A percentile compares a stretch with the other conserved stretches of the same genome.
Evolutionary conservation across 2,113 vertebrate species (phyloP).

Genomic region (Hyla sarda): DNA sequence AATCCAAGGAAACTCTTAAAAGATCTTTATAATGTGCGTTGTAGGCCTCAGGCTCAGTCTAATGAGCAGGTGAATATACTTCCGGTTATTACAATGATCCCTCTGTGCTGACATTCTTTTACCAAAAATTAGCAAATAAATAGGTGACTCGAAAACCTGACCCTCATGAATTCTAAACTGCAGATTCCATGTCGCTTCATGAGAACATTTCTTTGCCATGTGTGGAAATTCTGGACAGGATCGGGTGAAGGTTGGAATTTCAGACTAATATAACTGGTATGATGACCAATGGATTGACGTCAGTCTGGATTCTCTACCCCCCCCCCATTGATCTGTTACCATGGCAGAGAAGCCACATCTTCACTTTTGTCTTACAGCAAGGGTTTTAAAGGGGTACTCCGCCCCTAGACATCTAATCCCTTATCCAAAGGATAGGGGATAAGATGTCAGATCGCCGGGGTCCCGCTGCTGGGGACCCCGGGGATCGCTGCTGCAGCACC

Average conservation of each 20-base stretch:
- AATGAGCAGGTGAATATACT: constrained; percentile 8
- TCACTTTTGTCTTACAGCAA: too few relatives aligned
- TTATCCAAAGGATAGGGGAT: too few relatives aligned
- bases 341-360: too few relatives aligned
- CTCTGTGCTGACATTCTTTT: neutral
- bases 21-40: neutral
- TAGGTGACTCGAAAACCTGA: neutral
- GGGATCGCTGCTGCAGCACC: too few relatives aligned
- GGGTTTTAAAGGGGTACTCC: too few relatives aligned
- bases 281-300: too few relatives aligned
- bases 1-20: neutral
- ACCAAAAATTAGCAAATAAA: neutral
- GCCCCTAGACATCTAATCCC: too few relatives aligned
- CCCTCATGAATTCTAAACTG: neutral
- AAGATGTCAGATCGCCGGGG: too few relatives aligned
- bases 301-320: too few relatives aligned
- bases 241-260: neutral
- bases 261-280: too few relatives aligned
- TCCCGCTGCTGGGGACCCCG: too few relatives aligned
- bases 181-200: neutral
- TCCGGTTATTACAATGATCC: neutral
- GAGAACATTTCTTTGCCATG: neutral
- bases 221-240: neutral
- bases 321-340: too few relatives aligned
- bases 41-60: neutral